Conservation (phyloP, 2,113 vertebrate species). For the Aegithalos caudatus region DNA sequence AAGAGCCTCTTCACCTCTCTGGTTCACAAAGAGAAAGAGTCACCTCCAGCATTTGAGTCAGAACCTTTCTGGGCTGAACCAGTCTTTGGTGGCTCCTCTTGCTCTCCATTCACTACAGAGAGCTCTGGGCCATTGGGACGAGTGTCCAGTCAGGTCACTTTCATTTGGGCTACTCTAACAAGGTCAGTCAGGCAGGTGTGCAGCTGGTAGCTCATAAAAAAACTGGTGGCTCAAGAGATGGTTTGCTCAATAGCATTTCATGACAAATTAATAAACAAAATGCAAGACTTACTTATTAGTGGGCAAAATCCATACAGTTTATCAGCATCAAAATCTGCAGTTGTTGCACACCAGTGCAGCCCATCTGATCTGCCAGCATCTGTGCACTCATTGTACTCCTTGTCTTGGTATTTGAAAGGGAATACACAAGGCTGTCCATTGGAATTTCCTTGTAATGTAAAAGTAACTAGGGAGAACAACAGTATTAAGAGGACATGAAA, state of each 20-base stretch:
- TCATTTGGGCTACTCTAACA: not conserved
- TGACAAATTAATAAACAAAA: not conserved
- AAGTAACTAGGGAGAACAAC: slow-evolving; percentile 72
- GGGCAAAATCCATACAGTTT: slow-evolving; percentile 86
- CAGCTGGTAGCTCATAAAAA: not conserved
- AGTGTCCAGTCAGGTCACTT: not conserved
- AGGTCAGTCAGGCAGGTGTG: not conserved
- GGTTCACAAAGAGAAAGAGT: not conserved
- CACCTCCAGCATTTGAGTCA: not conserved
- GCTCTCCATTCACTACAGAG: not conserved
- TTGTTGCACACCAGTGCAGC: slow-evolving; percentile 86
- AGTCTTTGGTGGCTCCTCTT: not conserved
- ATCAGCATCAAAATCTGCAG: slow-evolving; percentile 74
- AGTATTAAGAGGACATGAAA: not conserved
- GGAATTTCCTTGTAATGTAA: slow-evolving; percentile 82
- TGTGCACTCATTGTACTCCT: slow-evolving; percentile 84
- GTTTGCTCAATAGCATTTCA: not conserved
- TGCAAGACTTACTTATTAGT: slow-evolving; percentile 71
- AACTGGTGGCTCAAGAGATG: not conserved
- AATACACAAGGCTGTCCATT: slow-evolving; percentile 85
- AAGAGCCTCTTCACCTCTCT: not conserved
- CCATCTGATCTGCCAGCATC: slow-evolving; percentile 74
- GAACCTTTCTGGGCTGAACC: not conserved
- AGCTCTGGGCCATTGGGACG: accelerated
- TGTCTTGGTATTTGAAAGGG: slow-evolving; percentile 81